phyloP scores from a whole-genome alignment of 2,113 vertebrate genomes.

The Indicator maculatus region DNA sequence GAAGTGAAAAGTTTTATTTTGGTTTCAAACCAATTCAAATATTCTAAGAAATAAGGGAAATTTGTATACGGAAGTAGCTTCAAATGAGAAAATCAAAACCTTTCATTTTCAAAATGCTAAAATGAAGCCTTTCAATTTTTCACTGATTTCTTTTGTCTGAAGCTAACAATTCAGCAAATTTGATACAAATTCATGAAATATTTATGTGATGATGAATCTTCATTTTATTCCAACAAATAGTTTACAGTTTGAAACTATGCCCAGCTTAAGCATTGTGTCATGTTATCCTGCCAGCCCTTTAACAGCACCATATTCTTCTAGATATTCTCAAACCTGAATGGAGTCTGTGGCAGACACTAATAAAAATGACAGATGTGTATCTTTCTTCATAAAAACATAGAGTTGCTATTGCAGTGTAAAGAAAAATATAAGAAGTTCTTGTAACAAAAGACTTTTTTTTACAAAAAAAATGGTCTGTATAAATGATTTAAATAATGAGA shows the following conservation, averaged over 20 bases:
- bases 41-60: constrained; percentile 38
- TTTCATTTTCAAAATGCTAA: constrained; percentile 65
- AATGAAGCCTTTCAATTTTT: constrained; percentile 58
- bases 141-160: constrained; percentile 69
- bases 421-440: constrained; percentile 3
- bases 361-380: constrained; percentile 42
- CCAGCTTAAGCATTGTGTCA: constrained; percentile 11
- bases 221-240: constrained; percentile 40
- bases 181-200: constrained; percentile 60
- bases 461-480: background rate
- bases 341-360: background rate
- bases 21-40: constrained; percentile 49
- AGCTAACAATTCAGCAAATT: constrained; percentile 63
- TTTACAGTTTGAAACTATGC: constrained; percentile 11
- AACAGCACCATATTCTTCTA: background rate
- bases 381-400: constrained; percentile 40
- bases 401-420: constrained; percentile 24
- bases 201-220: constrained; percentile 61
- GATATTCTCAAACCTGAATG: background rate
- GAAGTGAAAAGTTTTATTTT: constrained; percentile 49
- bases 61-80: constrained; percentile 48
- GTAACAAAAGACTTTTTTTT: background rate
- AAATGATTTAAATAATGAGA: constrained; percentile 8
- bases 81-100: constrained; percentile 59
- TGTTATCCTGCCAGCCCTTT: background rate